phyloP scores from a whole-genome alignment of 1,140 invertebrate genomes.

The Zaprionus taronus region DNA sequence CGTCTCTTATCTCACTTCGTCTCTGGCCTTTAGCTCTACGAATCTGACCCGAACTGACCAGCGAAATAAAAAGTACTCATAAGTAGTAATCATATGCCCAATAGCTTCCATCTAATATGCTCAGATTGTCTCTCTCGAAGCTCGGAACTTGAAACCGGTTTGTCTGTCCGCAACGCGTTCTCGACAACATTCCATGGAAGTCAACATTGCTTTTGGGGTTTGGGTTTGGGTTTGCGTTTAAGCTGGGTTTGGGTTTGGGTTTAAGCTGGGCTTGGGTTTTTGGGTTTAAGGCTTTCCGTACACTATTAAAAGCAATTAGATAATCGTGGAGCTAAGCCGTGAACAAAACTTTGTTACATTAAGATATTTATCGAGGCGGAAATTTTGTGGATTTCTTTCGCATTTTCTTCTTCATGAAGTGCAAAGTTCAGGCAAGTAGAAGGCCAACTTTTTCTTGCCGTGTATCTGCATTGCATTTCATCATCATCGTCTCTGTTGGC shows the following conservation, averaged over 20 bases:
- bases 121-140: background rate
- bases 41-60: conserved; percentile 33
- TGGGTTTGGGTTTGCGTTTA: conserved; percentile 3
- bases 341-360: too few relatives aligned
- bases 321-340: background rate
- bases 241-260: too few relatives aligned
- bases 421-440: too few relatives aligned
- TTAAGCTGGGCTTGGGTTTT: background rate
- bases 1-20: conserved; percentile 14
- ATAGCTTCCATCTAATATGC: conserved; percentile 42
- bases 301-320: background rate
- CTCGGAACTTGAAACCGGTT: conserved; percentile 35
- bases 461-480: conserved; percentile 3
- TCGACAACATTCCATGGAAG: conserved; percentile 45
- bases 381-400: background rate
- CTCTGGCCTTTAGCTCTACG: background rate
- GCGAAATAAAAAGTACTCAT: conserved; percentile 9
- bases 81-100: conserved; percentile 24
- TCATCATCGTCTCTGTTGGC: conserved; percentile 33
- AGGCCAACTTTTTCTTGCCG: background rate
- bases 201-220: conserved; percentile 29
- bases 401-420: background rate
- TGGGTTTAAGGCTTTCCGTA: background rate
- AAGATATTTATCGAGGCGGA: too few relatives aligned
- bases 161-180: conserved; percentile 36